A percentile compares a stretch with the other conserved stretches of the same genome.
Evolutionary conservation across 2,888 invertebrate genomes (phyloP).

Genomic region (Eutolmus rufibarbis): DNA sequence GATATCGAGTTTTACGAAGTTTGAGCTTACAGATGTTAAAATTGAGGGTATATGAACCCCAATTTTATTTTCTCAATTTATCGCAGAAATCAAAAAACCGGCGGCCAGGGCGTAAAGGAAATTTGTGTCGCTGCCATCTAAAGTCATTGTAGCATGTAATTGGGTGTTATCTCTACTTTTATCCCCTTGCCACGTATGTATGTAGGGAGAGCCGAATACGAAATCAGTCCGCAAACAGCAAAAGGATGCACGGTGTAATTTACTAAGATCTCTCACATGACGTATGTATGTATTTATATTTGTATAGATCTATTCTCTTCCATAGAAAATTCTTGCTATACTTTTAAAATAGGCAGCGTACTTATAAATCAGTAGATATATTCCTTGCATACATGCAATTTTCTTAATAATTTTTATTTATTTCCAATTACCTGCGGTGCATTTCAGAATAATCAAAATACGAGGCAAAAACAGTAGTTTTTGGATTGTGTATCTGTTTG

Average conservation of each 20-base stretch:
- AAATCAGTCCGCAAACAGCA: constrained; percentile 45
- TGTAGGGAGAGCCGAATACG: constrained; percentile 48
- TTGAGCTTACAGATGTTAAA: constrained; percentile 3
- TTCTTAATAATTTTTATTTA: background rate
- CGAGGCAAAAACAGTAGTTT: no score
- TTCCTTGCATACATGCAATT: background rate
- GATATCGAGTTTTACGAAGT: constrained; percentile 15
- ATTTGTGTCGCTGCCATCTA: constrained; percentile 1
- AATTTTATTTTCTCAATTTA: constrained; percentile 48
- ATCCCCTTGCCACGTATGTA: constrained; percentile 60
- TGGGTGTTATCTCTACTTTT: constrained; percentile 63
- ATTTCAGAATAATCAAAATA: no score
- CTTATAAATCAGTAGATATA: no score
- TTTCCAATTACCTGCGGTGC: no score
- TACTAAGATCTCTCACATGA: constrained; percentile 43
- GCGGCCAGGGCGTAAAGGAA: constrained; percentile 34
- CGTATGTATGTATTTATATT: constrained; percentile 40
- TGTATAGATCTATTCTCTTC: constrained; percentile 30
- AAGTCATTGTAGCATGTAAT: constrained; percentile 63
- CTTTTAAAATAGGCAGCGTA: background rate
- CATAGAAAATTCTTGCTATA: background rate
- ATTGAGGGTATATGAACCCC: constrained; percentile 36
- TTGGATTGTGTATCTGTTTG: no score
- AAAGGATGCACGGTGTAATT: constrained; percentile 44
- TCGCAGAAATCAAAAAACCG: constrained; percentile 45